A percentile compares a stretch with the other conserved stretches of the same genome.
phyloP scores from a whole-genome alignment of 2,888 invertebrate species.

The Plemyria rubiginata region DNA sequence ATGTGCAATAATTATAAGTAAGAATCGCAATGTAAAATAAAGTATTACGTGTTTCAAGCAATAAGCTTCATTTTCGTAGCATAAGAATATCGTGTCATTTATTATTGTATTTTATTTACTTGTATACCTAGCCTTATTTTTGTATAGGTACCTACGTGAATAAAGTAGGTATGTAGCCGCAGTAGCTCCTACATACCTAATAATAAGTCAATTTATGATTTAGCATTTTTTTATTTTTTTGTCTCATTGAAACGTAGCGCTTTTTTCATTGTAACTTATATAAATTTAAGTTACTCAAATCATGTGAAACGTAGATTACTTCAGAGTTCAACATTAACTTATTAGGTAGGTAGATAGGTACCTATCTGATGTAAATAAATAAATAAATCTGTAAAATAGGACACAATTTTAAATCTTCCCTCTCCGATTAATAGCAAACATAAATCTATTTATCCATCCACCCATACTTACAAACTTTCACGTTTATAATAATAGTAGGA shows the following conservation, averaged over 20 bases:
- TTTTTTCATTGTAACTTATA: no score
- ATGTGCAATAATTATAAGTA: constrained; percentile 18
- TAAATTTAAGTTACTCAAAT: no score
- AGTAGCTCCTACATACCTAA: no score
- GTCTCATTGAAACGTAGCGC: no score
- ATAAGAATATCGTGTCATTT: constrained; percentile 43
- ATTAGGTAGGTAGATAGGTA: background rate
- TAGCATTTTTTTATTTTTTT: no score
- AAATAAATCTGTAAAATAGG: background rate
- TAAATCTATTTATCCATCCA: no score
- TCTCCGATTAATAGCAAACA: no score
- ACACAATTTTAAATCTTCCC: background rate
- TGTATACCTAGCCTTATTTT: background rate
- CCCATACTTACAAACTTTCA: no score
- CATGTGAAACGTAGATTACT: no score
- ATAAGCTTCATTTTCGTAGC: constrained; percentile 57
- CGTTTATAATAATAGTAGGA: no score
- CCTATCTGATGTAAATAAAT: background rate
- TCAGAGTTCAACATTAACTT: background rate
- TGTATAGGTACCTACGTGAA: background rate
- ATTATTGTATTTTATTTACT: constrained; percentile 21
- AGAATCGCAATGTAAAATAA: constrained; percentile 47
- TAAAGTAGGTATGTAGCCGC: background rate
- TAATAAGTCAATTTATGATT: no score
- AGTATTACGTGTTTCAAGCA: constrained; percentile 75